Evolutionary conservation across 2,113 vertebrate species (phyloP).

Genomic region (Ptychochromis oligacanthus): DNA sequence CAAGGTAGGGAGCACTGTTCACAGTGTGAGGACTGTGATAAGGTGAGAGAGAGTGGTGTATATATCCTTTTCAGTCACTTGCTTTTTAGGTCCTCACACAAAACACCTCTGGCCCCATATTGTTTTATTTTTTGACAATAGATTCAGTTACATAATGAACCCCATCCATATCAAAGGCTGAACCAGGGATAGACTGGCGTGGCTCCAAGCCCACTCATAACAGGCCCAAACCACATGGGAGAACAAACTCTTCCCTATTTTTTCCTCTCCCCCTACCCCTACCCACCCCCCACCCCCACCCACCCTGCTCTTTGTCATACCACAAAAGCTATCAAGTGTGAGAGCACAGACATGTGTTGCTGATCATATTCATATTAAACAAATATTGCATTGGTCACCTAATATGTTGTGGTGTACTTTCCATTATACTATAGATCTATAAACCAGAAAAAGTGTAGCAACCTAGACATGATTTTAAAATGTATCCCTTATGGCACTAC

Average conservation of each 20-base stretch:
- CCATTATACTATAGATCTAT: slow-evolving; percentile 25
- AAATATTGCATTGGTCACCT: slow-evolving; percentile 68
- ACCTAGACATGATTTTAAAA: slow-evolving; percentile 53
- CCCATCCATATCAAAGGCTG: slow-evolving; percentile 77
- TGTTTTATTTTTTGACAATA: slow-evolving; percentile 76
- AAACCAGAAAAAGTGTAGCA: slow-evolving; percentile 52
- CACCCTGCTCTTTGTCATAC: slow-evolving; percentile 71
- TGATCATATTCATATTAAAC: slow-evolving; percentile 75
- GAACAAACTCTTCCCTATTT: slow-evolving; percentile 68
- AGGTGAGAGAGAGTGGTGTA: slow-evolving; percentile 24
- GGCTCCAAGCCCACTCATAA: slow-evolving; percentile 68
- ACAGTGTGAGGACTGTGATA: slow-evolving; percentile 29
- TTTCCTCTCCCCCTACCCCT: slow-evolving; percentile 12
- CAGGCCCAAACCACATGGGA: slow-evolving; percentile 77
- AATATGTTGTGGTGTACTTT: slow-evolving; percentile 70
- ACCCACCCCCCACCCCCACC: too few species aligned
- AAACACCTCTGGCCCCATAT: slow-evolving; percentile 62
- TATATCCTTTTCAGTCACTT: slow-evolving; percentile 20
- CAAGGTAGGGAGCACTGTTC: slow-evolving; percentile 14
- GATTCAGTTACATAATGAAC: slow-evolving; percentile 80
- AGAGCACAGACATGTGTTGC: slow-evolving; percentile 76
- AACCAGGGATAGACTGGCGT: slow-evolving; percentile 65
- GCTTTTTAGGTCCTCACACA: slow-evolving; percentile 40
- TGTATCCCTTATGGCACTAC: slow-evolving; percentile 51
- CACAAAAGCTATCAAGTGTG: slow-evolving; percentile 72